Evolutionary conservation across 1,140 invertebrate genomes (phyloP), one percentile per base, ranked within the genome.

Genomic region (Odontomachus brunneus): DNA sequence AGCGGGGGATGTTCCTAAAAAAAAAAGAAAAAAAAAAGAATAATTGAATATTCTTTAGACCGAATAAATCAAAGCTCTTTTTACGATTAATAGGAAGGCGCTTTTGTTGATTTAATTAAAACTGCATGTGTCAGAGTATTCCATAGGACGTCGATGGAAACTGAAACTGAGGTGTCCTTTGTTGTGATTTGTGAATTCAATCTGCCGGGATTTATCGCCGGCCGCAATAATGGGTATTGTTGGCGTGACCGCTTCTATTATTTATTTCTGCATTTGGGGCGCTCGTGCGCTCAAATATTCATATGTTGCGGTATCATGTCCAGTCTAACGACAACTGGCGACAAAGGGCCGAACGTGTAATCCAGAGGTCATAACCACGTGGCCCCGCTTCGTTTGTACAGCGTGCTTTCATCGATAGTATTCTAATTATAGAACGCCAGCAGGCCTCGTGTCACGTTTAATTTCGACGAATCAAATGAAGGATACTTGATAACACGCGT

Each of bases 301-400:
- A 3, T 49, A 15, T 19, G 24, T 44, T 19, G 29, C 22, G n/a
- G 48, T 66, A 38, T 65, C 60, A 53, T 11, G 44, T 19, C 3
- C 9, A 38, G n/a, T 12, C 7, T 63, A 75, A 75, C 63, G 74
- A 66, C 60, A 76, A 76, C 11, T 53, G 62, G 14, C 60, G 59
- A 29, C 49, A 66, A 76, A 66, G 62, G 48, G 60, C 15, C 15
- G 74, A 76, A 53, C 49, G 74, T 66, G 66, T 76, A 76, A 76
- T 66, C 26, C 19, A 53, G 48, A 53, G 49, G 15, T 66, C 62
- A 29, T 66, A 66, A 38, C 74, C 62, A 55, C 29, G 60, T 76
- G 60, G 15, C 29, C n/a, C 19, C 38, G 38, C 38, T 76, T 24
- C n/a, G 60, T 76, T 66, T 66, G 55, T 14, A 22, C 29, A n/a